Base-by-base conservation (phyloP, 2,888 invertebrate species). In the Cerceris ruficornis region DNA sequence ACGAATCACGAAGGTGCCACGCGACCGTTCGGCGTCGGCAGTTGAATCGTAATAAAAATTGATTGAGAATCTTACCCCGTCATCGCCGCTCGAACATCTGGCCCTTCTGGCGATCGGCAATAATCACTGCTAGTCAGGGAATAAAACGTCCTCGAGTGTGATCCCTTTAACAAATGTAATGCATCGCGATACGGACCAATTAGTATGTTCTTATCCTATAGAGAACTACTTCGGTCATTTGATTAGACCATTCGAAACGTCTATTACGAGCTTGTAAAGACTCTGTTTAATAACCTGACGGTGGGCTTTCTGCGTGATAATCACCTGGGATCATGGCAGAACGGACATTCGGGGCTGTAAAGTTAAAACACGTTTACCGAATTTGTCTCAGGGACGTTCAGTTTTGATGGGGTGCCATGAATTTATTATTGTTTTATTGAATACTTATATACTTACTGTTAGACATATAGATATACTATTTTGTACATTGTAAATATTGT, bases 1-100 rank as follows among this genome's bases (percentile, higher is more conserved):
- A 67, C 68, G 69, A 85, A 86, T 83, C 82, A 80, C 77, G 77
- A 71, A 69, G 62, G 72, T 73, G 87, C 86, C 87, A 88, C 88
- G 87, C 85, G 88, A 85, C 85, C 75, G 69, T 58, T 74, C 70
- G 67, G 60, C 69, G 66, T 69, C 69, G 60, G 69, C 79, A 66
- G 75, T 77, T 72, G 86, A 79, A 84, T 85, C 80, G 83, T 86
- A 86, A 87, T 83, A 86, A 85, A 86, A 87, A 85, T 87, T 83
- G 83, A 85, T 87, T 86, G 82, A 81, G 85, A 86, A 86, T 87
- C 77, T 84, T 82, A 76, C 39, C 69, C 82, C 84, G 86, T 85
- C 86, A 85, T 85, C 86, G 81, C 78, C 65, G 69, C 39, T 57
- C 80, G 69, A 87, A 86, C 86, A 86, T 87, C 86, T 86, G 86